Base-by-base conservation (phyloP, 2,888 invertebrate species). In the Leistus spinibarbis region DNA sequence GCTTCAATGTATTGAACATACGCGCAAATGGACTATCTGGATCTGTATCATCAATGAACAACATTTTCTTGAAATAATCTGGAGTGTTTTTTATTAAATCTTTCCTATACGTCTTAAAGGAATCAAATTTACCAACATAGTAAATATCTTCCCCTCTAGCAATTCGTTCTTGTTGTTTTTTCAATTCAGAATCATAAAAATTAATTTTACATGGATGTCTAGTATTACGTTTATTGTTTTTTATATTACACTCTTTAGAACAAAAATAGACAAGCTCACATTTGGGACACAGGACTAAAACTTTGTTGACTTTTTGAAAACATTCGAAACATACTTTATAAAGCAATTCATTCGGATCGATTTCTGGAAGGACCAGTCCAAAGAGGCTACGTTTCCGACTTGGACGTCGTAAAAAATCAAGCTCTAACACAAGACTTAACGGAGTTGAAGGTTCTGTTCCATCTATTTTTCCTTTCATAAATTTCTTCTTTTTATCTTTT, bases 291-390 rank as follows among this genome's bases (percentile, higher is more conserved):
- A 72, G 16, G 10, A 82, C 75, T 16, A 84, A 77, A 7, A 77
- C 73, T 71, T 81, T 81, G 40, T 79, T 76, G 19, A 76, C 65
- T 57, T 79, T 79, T 70, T 78, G 77, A 13, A 81, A 77, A 73
- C 85, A 85, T 69, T 84, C 79, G 65, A 81, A 85, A 69, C 85
- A 85, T 0, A 85, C 82, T 19, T 79, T 78, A 75, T 84, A 85
- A 69, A 81, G 81, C 3, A 78, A 71, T 27, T 69, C 70, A 62
- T 78, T 68, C n/a, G 66, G 73, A 54, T 78, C 77, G 2, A 76
- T 57, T 76, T 77, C 77, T 7, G 77, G 78, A 4, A 40, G 4
- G 23, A n/a, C 20, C 3, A 54, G 3, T 69, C 24, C 54, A 66
- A 66, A 72, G 4, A 19, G 5, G 40, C 13, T 40, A 10, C 19